Evolutionary conservation across 2,797 vertebrate species (phyloP).

Genomic region (Melanotaenia trifasciata): DNA sequence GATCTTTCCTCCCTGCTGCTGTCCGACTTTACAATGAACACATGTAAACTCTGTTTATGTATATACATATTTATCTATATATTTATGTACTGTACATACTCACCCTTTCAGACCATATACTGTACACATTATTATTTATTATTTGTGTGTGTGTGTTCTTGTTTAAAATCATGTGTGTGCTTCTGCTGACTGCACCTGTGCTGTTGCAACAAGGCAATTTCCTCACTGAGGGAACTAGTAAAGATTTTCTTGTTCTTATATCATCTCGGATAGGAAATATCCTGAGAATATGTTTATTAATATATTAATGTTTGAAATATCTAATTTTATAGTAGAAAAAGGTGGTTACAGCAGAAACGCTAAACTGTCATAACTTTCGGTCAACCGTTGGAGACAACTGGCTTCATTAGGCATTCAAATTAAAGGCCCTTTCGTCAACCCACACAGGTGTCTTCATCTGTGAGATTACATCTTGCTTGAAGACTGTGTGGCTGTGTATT

Average conservation of each 20-base stretch:
- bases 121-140: too few relatives aligned
- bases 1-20: too few relatives aligned
- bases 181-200: too few relatives aligned
- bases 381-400: not conserved
- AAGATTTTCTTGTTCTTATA: not conserved
- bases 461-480: slow-evolving; percentile 27
- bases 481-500: slow-evolving; percentile 12
- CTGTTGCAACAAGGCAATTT: not conserved
- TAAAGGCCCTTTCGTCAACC: slow-evolving; percentile 30
- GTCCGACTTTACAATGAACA: too few relatives aligned
- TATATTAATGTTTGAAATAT: not conserved
- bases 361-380: not conserved
- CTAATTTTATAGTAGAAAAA: not conserved
- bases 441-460: slow-evolving; percentile 30
- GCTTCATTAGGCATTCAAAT: slow-evolving; percentile 22
- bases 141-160: too few relatives aligned
- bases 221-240: not conserved
- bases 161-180: too few relatives aligned
- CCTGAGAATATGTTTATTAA: not conserved
- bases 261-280: not conserved
- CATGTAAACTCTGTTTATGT: too few relatives aligned
- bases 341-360: not conserved
- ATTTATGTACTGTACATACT: too few relatives aligned
- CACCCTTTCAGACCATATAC: too few relatives aligned
- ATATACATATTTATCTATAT: too few relatives aligned